phyloP scores from a whole-genome alignment of 2,888 invertebrate species.

The Drosophila acutilabella region DNA sequence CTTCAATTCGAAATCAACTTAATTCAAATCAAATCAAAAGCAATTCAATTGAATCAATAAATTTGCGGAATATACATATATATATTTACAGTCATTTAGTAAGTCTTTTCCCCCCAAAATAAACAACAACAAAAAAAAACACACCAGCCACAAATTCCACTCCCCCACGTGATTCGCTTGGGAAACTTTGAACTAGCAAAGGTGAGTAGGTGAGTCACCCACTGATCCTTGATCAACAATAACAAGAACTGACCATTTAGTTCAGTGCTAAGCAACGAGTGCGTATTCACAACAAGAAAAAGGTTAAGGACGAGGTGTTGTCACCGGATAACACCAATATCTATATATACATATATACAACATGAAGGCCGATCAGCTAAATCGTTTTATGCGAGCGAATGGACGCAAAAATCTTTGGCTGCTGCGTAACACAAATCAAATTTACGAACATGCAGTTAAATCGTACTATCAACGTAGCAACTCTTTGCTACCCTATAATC shows the following conservation, averaged over 20 bases:
- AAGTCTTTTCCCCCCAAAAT: background rate
- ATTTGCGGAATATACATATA: slow-evolving; percentile 12
- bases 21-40: slow-evolving; percentile 8
- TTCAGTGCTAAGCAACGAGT: background rate
- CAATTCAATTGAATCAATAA: slow-evolving; percentile 13
- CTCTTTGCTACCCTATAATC: slow-evolving; percentile 27
- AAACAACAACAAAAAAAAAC: too few species aligned
- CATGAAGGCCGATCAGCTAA: slow-evolving; percentile 63
- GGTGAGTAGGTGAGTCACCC: background rate
- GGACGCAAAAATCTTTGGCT: slow-evolving; percentile 60
- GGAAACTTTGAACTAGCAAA: background rate
- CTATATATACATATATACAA: slow-evolving; percentile 6
- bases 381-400: slow-evolving; percentile 52
- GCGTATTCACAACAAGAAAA: background rate
- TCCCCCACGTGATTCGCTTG: background rate
- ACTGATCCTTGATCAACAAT: background rate
- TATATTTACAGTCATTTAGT: slow-evolving; percentile 23
- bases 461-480: slow-evolving; percentile 41
- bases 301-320: slow-evolving; percentile 17
- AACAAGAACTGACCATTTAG: background rate
- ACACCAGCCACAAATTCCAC: too few species aligned
- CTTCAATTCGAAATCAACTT: slow-evolving; percentile 9
- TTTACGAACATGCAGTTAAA: slow-evolving; percentile 58
- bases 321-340: slow-evolving; percentile 24
- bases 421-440: slow-evolving; percentile 57